phyloP scores from a whole-genome alignment of 2,888 invertebrate genomes.

The Athalia rosae region DNA sequence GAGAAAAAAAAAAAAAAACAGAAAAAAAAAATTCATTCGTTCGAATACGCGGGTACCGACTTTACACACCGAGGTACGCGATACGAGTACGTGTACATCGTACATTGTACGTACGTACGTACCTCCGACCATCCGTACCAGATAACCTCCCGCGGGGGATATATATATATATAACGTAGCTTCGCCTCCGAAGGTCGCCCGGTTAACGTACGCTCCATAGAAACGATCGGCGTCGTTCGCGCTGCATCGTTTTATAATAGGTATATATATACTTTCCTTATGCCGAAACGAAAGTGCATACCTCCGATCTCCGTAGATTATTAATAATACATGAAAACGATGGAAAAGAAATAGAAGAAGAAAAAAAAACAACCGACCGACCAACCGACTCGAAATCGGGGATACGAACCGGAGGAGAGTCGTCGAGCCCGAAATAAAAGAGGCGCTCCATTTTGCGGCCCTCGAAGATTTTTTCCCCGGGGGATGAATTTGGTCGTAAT shows the following conservation, averaged over 20 bases:
- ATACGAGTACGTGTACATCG: too few relatives aligned
- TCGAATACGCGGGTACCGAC: too few relatives aligned
- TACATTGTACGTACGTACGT: too few relatives aligned
- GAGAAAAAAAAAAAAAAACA: too few relatives aligned
- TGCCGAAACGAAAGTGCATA: slow-evolving; percentile 35
- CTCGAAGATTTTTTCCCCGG: too few relatives aligned
- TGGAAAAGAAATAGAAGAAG: not conserved
- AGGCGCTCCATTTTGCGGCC: too few relatives aligned
- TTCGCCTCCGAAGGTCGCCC: slow-evolving; percentile 35
- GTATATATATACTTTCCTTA: slow-evolving; percentile 8
- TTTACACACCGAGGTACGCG: too few relatives aligned
- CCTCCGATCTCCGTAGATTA: slow-evolving; percentile 40
- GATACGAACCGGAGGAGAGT: too few relatives aligned
- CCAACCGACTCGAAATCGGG: not conserved
- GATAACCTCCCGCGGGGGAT: too few relatives aligned
- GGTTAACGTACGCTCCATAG: slow-evolving; percentile 20
- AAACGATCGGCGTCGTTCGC: too few relatives aligned
- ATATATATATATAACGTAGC: slow-evolving; percentile 20
- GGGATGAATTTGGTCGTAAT: not conserved
- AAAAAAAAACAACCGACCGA: not conserved
- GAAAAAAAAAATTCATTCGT: not conserved
- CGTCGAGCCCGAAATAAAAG: too few relatives aligned
- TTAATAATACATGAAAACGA: slow-evolving; percentile 16
- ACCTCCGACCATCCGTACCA: too few relatives aligned
- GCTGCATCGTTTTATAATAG: slow-evolving; percentile 19